phyloP scores from a whole-genome alignment of 2,797 vertebrate species.

The Gallinago nigripennis region DNA sequence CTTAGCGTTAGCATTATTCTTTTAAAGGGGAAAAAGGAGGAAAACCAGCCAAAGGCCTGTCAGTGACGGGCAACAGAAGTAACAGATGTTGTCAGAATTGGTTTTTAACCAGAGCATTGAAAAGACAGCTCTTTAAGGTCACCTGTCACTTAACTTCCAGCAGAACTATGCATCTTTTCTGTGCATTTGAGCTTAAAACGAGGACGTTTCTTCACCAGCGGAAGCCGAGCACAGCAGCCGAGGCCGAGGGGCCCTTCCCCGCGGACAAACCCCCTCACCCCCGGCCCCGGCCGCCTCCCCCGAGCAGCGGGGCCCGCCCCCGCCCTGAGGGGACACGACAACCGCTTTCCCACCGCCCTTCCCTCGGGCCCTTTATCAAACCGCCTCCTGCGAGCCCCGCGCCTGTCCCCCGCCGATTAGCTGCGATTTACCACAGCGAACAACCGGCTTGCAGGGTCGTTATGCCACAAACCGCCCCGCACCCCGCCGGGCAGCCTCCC shows the following conservation, averaged over 20 bases:
- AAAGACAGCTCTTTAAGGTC: not conserved
- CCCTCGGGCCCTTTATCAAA: not conserved
- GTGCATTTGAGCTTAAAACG: rapidly evolving
- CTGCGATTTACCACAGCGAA: not conserved
- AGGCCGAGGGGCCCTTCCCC: not conserved
- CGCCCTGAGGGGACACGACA: rapidly evolving
- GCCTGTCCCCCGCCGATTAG: rapidly evolving
- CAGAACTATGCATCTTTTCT: rapidly evolving
- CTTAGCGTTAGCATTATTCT: too few relatives aligned
- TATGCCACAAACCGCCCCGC: not conserved
- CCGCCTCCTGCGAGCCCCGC: not conserved
- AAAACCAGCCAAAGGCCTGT: not conserved
- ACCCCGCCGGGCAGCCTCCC: not conserved
- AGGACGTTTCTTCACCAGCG: too few relatives aligned
- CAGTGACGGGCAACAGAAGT: not conserved
- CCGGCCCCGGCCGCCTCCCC: not conserved
- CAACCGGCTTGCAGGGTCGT: not conserved
- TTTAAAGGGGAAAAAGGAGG: not conserved
- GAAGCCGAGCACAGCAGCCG: rapidly evolving
- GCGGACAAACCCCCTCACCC: not conserved
- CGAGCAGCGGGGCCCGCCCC: not conserved
- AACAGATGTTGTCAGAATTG: rapidly evolving
- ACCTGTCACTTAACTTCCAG: not conserved
- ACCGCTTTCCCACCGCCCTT: not conserved
- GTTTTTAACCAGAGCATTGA: not conserved